phyloP scores from a whole-genome alignment of 2,888 invertebrate genomes.

The Dicycla oo region DNA sequence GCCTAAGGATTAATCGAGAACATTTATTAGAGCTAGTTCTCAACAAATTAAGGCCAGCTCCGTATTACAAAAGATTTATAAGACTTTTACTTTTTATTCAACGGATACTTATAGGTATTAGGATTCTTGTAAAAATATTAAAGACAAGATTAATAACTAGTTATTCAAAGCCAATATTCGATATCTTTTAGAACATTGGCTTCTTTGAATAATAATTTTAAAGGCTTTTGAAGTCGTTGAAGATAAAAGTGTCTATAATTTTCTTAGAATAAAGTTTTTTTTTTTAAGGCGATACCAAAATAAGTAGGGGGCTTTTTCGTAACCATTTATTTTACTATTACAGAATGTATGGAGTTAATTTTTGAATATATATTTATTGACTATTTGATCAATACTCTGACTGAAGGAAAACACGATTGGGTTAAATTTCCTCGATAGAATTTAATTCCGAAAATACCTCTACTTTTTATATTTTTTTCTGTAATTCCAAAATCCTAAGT shows the following conservation, averaged over 20 bases:
- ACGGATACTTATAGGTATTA: background rate
- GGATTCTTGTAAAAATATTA: slow-evolving; percentile 4
- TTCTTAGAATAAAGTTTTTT: no score
- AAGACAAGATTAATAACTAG: slow-evolving; percentile 30
- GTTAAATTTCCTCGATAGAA: no score
- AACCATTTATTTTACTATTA: no score
- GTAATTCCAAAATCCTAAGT: no score
- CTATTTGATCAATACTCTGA: no score
- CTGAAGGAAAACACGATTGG: no score
- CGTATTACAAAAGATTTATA: background rate
- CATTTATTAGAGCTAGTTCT: slow-evolving; percentile 17
- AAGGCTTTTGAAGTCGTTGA: background rate
- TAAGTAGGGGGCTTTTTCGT: no score
- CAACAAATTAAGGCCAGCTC: slow-evolving; percentile 11
- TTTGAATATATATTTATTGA: no score
- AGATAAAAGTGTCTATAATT: background rate
- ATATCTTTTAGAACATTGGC: slow-evolving; percentile 6
- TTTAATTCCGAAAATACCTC: no score
- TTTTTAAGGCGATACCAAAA: no score
- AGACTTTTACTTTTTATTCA: slow-evolving; percentile 23
- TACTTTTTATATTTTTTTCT: no score
- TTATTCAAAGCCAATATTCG: background rate
- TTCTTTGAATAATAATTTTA: slow-evolving; percentile 25
- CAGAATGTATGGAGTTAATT: no score
- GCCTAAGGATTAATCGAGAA: background rate